Conservation (phyloP, 2,888 invertebrate genomes). For the Tenthredo notha region DNA sequence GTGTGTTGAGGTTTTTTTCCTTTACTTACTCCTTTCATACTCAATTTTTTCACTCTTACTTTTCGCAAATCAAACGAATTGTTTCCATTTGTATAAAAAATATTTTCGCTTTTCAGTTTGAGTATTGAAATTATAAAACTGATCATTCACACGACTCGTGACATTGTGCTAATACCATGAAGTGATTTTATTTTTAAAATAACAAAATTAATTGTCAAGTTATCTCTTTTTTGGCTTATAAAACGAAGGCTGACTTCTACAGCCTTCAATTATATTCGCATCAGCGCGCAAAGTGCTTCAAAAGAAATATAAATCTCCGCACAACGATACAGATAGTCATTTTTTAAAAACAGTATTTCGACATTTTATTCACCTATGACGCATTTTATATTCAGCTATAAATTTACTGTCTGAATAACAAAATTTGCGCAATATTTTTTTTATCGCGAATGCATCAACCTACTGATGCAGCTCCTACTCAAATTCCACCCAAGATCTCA, state of each 20-base stretch:
- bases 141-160: not conserved
- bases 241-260: slow-evolving; percentile 39
- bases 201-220: not conserved
- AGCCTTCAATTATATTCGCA: slow-evolving; percentile 39
- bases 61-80: not conserved
- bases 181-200: not conserved
- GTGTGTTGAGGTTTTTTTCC: too few relatives aligned
- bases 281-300: slow-evolving; percentile 28
- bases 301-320: slow-evolving; percentile 22
- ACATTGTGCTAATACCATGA: not conserved
- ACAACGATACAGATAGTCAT: slow-evolving; percentile 14
- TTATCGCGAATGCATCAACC: not conserved
- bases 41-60: not conserved
- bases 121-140: not conserved
- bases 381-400: not conserved
- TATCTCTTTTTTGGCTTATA: slow-evolving; percentile 4
- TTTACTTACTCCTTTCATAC: too few relatives aligned
- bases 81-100: not conserved
- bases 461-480: not conserved
- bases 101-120: not conserved
- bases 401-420: not conserved
- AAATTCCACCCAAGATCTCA: not conserved
- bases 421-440: not conserved
- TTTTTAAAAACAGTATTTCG: not conserved
- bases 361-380: not conserved